Base-by-base conservation (phyloP, 2,888 invertebrate genomes). In the Autographa gamma region DNA sequence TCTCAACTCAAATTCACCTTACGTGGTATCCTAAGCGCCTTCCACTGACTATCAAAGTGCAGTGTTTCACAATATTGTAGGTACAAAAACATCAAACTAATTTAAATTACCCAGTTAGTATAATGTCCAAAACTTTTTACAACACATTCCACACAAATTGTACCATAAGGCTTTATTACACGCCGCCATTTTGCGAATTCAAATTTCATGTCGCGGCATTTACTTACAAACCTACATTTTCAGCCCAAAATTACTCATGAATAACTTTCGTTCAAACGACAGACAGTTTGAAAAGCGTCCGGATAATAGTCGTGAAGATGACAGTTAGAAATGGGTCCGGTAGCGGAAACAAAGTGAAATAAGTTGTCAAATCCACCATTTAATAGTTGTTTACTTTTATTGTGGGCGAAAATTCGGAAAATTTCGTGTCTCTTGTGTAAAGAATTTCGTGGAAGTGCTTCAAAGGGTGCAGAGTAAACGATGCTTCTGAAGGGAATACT, bases 311-410 rank as follows among this genome's bases (percentile, higher is more conserved):
- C 66, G 66, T 83, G 83, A 77, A 77, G 76, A 82, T 80, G 83
- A 80, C 83, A 84, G 69, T 63, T 63, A 77, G 79, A 85, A 80
- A 79, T 76, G 86, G 84, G 80, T 80, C 76, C 59, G 43, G 54
- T 69, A 69, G 65, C 76, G 80, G 74, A 79, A 84, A 85, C 74
- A 77, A 76, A 84, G 70, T 76, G 66, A 77, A 82, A 82, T 76
- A 74, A 76, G 69, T 76, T 80, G 83, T 85, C 83, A 85, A 84
- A 83, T 32, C 60, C 84, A 83, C 64, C 70, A 65, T 71, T 73
- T 75, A 70, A 81, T 79, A 77, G 80, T 76, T 74, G 69, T 67
- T 81, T 83, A 66, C 69, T 71, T 71, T 74, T 76, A 71, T 71
- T 60, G 54, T 77, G 77, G 62, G 61, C 63, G 60, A 60, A 58